Base-by-base conservation (phyloP, 2,797 vertebrate species). In the Xenopus petersii region DNA sequence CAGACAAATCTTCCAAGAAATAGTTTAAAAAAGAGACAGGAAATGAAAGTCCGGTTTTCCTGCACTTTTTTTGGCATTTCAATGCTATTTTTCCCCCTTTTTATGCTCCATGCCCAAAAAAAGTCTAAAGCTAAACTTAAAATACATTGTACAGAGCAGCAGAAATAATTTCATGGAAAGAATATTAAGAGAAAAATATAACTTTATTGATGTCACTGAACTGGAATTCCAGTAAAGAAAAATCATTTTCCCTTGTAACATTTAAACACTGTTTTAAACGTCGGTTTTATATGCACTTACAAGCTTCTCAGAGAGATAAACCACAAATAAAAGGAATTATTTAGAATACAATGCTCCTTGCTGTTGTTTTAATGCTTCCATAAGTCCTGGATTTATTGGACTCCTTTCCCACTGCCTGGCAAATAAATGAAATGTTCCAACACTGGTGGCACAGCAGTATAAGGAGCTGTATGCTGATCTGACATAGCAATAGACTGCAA, bases 161-260 rank as follows among this genome's bases (percentile, higher is more conserved):
- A 69, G 69, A 30, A 69, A 64, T 3, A 2, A 69, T 68, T 73
- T 73, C 68, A 63, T 55, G 21, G 24, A 56, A 59, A 64, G 24
- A 24, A 68, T 73, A 66, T 68, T 77, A 60, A 73, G 67, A 55
- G 24, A 16, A 58, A 56, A 69, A 72, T 66, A 73, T 59, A 73
- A 51, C 58, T 73, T 73, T 69, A 67, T 64, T 70, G 65, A 77
- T 72, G 36, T 70, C 70, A 78, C 65, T 56, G 65, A 69, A 49
- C 58, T 67, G 70, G 70, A 78, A 69, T 77, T 67, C 58, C 47
- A 72, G 67, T 67, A 71, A 72, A 67, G 47, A 62, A 67, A 71
- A 66, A 68, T 49, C 58, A 68, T 30, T 62, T 63, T 42, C 47
- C 63, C n/a, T 36, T 67, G 61, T 72, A 72, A 67, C 64, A 71